Base-by-base conservation (phyloP, 2,113 vertebrate genomes). In the Polyodon spathula region DNA sequence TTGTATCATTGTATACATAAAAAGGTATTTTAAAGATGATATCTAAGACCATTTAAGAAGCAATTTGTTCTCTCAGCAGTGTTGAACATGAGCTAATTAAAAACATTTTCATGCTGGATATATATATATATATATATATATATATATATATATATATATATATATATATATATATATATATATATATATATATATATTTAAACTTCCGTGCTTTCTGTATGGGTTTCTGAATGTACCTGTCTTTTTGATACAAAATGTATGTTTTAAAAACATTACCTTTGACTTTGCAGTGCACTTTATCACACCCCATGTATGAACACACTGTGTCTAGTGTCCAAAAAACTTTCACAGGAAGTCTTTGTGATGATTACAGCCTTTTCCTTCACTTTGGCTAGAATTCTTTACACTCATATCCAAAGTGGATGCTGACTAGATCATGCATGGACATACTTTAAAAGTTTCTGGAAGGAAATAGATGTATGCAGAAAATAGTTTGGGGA, bases 1-100 rank as follows among this genome's bases (percentile, higher is more conserved):
- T 73, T 80, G 76, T 84, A 86, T 78, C 73, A 71, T 83, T 76
- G 54, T 71, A 73, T 73, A 82, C 82, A 80, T 86, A 79, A 85
- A 90, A 88, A 86, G 71, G 71, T 74, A 87, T 92, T 93, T 94
- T 92, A 84, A 93, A 93, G 89, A 88, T 90, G 90, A 93, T 94
- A 84, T 84, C 85, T 88, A 75, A 71, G 81, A 83, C 80, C 68
- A 54, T 76, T 77, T 76, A 78, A 74, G 71, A 82, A 79, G 71
- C 74, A 78, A 84, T 85, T 77, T 88, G 82, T 85, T 89, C 83
- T 79, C 82, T 83, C 69, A 77, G 81, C 64, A 68, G 79, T 76
- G 70, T 75, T 87, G 78, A 73, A 83, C 81, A 78, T 79, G 80
- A 78, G 80, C 81, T 87, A 90, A 90, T 92, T 88, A 90, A 66